Base-by-base conservation (phyloP, 2,888 invertebrate species). In the Anagyrus pseudococci region DNA sequence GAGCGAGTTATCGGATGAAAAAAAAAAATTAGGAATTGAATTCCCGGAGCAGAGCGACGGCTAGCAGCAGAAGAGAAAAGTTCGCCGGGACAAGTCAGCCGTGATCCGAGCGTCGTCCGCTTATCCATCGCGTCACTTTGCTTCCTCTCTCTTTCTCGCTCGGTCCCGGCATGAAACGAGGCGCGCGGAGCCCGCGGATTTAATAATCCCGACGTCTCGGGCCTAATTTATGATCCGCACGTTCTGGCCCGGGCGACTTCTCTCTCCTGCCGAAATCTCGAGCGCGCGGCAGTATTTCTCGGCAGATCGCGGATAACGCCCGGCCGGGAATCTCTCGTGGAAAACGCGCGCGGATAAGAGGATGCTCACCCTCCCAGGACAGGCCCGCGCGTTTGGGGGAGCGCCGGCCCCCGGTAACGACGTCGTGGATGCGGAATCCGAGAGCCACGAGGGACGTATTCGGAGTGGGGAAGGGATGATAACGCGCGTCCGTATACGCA, bases 401-500 rank as follows among this genome's bases (percentile, higher is more conserved):
- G n/a, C n/a, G n/a, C n/a, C n/a, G n/a, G n/a, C n/a, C n/a, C n/a
- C n/a, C n/a, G n/a, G n/a, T n/a, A n/a, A n/a, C n/a, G n/a, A n/a
- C n/a, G n/a, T n/a, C n/a, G n/a, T n/a, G n/a, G n/a, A n/a, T n/a
- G n/a, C n/a, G n/a, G n/a, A n/a, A n/a, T n/a, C n/a, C n/a, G n/a
- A n/a, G n/a, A n/a, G n/a, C n/a, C n/a, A n/a, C n/a, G n/a, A n/a
- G n/a, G 33, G 8, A 37, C 10, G 29, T 29, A 29, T 29, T n/a
- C 6, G 10, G 29, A 7, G 29, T 29, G 29, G 29, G 29, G 29
- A 10, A 29, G 4, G 29, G 69, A 71, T 70, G 58, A 61, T 66
- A 70, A 72, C 70, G 62, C 67, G 52, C 54, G 58, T 57, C 60
- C 61, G 63, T 57, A 53, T 61, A 57, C 58, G 52, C 48, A 37